phyloP scores from a whole-genome alignment of 2,797 vertebrate genomes.

The Cossypha heuglini region DNA sequence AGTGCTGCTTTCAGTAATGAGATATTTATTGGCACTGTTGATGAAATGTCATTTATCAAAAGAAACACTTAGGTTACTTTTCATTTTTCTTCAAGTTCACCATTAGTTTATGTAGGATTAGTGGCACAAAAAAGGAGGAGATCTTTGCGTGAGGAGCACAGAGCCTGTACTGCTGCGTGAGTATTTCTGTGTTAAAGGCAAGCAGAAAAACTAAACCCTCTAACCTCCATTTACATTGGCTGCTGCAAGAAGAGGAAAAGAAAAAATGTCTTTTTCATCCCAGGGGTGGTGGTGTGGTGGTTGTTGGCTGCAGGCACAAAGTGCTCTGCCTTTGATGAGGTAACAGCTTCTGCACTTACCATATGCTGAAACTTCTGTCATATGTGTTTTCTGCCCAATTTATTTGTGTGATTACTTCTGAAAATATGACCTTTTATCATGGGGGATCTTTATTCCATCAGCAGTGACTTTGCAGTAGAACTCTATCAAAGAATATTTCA shows the following conservation, averaged over 20 bases:
- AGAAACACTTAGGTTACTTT: conserved; percentile 56
- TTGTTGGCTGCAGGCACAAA: conserved; percentile 44
- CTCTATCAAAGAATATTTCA: conserved; percentile 1
- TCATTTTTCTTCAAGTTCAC: conserved; percentile 65
- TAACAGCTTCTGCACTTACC: conserved; percentile 2
- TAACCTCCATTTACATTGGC: conserved; percentile 38
- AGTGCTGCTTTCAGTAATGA: conserved; percentile 60
- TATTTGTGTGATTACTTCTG: conserved; percentile 44
- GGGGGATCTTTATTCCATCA: conserved; percentile 16
- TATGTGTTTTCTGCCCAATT: conserved; percentile 19
- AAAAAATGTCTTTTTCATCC: neutral
- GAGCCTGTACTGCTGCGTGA: neutral
- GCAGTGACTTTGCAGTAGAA: conserved; percentile 15
- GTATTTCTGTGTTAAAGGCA: conserved; percentile 27
- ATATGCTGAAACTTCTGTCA: conserved; percentile 33
- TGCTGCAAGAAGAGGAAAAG: neutral
- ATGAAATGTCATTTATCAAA: conserved; percentile 67
- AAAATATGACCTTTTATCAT: conserved; percentile 17
- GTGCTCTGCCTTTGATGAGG: conserved; percentile 36
- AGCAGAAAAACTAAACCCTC: neutral
- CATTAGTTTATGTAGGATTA: conserved; percentile 66
- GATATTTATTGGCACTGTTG: conserved; percentile 44
- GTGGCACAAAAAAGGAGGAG: conserved; percentile 63
- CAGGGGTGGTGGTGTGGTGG: neutral
- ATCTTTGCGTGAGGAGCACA: conserved; percentile 24